These are phyloP conservation scores for Gavia stellata DNA, from an alignment of 2,113 vertebrate genomes.

Conservation along the genomic window DNA sequence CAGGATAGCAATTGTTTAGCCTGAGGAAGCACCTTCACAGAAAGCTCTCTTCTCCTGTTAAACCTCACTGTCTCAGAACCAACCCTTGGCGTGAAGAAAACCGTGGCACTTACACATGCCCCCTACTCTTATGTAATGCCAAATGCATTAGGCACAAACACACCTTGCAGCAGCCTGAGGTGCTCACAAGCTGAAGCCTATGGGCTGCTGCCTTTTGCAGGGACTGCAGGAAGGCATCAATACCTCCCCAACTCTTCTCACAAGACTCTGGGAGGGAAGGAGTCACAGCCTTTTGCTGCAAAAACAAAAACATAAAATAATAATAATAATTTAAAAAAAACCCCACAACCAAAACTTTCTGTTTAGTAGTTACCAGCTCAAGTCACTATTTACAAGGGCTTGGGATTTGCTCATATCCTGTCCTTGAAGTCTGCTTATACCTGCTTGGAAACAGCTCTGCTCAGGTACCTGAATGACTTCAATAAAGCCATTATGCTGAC, in stretches of 20 bases:
- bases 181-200: background rate
- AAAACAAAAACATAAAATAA: background rate
- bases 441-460: background rate
- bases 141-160: background rate
- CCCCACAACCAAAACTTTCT: background rate
- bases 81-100: background rate
- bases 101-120: background rate
- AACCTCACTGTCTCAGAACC: background rate
- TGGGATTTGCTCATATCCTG: background rate
- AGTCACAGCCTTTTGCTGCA: background rate
- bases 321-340: background rate
- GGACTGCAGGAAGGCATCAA: background rate
- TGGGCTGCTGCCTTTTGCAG: background rate
- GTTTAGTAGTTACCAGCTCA: background rate
- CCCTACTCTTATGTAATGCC: background rate
- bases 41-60: background rate
- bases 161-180: background rate
- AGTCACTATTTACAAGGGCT: background rate
- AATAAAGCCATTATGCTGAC: slow-evolving; percentile 16
- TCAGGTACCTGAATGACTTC: background rate
- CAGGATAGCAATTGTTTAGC: slow-evolving; percentile 24
- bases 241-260: background rate
- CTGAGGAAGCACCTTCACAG: background rate
- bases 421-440: background rate
- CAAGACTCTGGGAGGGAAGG: background rate